Base-by-base conservation (phyloP, 2,888 invertebrate genomes). In the Cheilosia grossa region DNA sequence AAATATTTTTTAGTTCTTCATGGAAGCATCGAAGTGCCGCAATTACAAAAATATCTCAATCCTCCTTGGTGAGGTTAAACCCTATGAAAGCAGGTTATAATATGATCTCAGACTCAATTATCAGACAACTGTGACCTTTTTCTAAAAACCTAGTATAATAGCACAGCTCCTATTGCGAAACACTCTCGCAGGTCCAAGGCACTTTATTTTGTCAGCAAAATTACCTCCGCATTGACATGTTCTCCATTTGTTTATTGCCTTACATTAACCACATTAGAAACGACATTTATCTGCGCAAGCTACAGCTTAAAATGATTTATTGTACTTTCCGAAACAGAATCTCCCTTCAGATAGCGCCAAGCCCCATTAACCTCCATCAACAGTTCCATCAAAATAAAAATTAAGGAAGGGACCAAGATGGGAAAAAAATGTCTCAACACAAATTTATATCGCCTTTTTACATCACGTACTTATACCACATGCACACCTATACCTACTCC, bases 371-470 rank as follows among this genome's bases (percentile, higher is more conserved):
- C 74, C 30, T 63, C 66, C 83, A 67, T 85, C 66, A 80, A 27
- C 83, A 75, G 44, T 70, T 75, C 70, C 51, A 64, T 72, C 75
- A 82, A 78, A 78, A 78, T 73, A 82, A 78, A 72, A 78, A 82
- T 82, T 59, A 78, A 69, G 53, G 53, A 75, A 75, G 58, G 37
- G 47, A 73, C 49, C 56, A 56, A 69, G 37, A 81, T 61, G 67
- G 51, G 56, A 81, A 63, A 81, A 72, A 72, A 72, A 61, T 73
- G 72, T 78, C 72, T 82, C 67, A 82, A 66, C 63, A 54, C 42
- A 69, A 69, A 81, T 81, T 69, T 69, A 81, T 81, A 19, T 63
- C 40, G 61, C 66, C 80, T 73, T 80, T 67, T 54, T 47, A 47
- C 27, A 53, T 42, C 17, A 15, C 51, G n/a, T n/a, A 72, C 24